Base-by-base conservation (phyloP, 2,888 invertebrate genomes). In the Raillietiella orientalis region DNA sequence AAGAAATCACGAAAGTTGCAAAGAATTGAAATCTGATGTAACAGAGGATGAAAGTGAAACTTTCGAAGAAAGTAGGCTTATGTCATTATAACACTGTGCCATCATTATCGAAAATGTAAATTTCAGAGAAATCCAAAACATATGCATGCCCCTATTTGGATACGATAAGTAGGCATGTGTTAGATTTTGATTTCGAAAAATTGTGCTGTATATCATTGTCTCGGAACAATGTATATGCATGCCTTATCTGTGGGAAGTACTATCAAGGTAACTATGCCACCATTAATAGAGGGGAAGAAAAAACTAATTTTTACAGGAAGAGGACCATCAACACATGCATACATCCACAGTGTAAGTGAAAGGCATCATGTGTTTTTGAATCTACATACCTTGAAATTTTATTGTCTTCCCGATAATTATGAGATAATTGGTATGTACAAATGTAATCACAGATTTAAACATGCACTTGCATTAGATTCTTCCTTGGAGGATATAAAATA, bases 171-270 rank as follows among this genome's bases (percentile, higher is more conserved):
- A 58, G 96, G 27, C 77, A 82, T 38, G 64, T 87, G 31, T 49
- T 99, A 31, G 96, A 99, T 50, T 99, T 99, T 52, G 96, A 99
- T 52, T 99, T 99, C 52, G 96, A 99, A 49, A 99, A 99, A 46
- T 49, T 99, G 14, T 99, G 96, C 44, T 93, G 93, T 0, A 72
- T 99, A 19, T 93, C 93, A 0, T 47, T 99, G 32, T 93, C 93
- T 0, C 65, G 96, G 40, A 84, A 96, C 37, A 99, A 99, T 55
- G 93, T 96, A 16, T 99, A 99, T 46, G 96, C 96, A 5, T 99
- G 96, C 43, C 57, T 99, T 30, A 82, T 99, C 2, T 99, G 96
- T 47, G 96, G 96, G 12, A 96, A 96, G 50, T 99, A 99, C 44
- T 99, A 93, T 42, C 60, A 60, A 50, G 59, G 54, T 52, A 36